phyloP scores from a whole-genome alignment of 92 coral and sea anemone species.

The Palythoa grandis region DNA sequence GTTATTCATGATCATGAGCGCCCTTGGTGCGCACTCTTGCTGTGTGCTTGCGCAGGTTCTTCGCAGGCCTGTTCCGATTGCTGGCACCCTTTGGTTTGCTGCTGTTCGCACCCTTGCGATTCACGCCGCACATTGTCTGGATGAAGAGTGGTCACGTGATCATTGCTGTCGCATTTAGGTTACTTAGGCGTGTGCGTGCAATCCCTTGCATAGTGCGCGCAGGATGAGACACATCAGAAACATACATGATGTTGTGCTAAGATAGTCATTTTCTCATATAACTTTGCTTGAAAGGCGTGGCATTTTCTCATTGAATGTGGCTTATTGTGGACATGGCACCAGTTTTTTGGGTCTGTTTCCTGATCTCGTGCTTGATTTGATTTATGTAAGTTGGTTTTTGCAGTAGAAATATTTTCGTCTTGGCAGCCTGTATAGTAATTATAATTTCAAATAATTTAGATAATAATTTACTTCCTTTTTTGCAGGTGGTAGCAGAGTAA shows the following conservation, averaged over 20 bases:
- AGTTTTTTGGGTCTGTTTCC: slow-evolving; percentile 26
- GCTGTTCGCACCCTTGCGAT: slow-evolving; percentile 22
- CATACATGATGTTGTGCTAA: slow-evolving; percentile 45
- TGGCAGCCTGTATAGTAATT: too few relatives aligned
- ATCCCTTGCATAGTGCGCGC: slow-evolving; percentile 43
- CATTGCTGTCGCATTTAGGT: slow-evolving; percentile 41
- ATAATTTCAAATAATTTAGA: too few relatives aligned
- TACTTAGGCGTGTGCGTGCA: slow-evolving; percentile 44
- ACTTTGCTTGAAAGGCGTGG: slow-evolving; percentile 21
- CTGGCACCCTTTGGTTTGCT: slow-evolving; percentile 1
- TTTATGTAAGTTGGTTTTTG: slow-evolving; percentile 20
- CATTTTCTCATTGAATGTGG: slow-evolving; percentile 25
- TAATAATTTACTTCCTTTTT: not conserved
- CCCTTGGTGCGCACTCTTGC: slow-evolving; percentile 40
- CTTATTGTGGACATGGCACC: slow-evolving; percentile 8
- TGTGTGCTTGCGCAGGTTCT: slow-evolving; percentile 22
- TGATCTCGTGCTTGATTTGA: not conserved
- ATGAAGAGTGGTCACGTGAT: slow-evolving; percentile 51
- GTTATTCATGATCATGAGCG: slow-evolving; percentile 21
- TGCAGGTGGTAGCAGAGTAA: not conserved
- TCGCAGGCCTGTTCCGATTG: slow-evolving; percentile 5
- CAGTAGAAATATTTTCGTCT: not conserved
- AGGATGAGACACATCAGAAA: slow-evolving; percentile 53
- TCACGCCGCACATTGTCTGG: slow-evolving; percentile 8
- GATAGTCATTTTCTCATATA: slow-evolving; percentile 39